Evolutionary conservation across 2,113 vertebrate genomes (phyloP).

Genomic region (Ammodytes dubius): DNA sequence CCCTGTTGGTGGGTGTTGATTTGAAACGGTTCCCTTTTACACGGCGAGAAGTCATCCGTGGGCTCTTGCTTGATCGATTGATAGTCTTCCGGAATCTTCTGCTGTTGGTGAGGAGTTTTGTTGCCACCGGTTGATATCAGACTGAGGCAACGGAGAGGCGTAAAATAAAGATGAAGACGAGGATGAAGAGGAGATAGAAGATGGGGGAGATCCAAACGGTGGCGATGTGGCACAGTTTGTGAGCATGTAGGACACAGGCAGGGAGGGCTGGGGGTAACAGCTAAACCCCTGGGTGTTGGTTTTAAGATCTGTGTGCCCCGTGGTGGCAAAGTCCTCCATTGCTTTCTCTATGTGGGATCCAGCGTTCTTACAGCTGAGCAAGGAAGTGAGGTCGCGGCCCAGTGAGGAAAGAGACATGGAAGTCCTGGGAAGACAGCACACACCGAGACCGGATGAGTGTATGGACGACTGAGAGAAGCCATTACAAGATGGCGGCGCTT

Average conservation of each 20-base stretch:
- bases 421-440: conserved; percentile 78
- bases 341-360: conserved; percentile 86
- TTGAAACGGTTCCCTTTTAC: conserved; percentile 84
- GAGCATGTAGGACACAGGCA: conserved; percentile 53
- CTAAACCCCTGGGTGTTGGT: conserved; percentile 76
- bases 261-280: conserved; percentile 69
- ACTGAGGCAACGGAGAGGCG: conserved; percentile 52
- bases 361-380: conserved; percentile 88
- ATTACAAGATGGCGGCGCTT: conserved; percentile 78
- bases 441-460: conserved; percentile 83
- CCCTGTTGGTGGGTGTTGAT: conserved; percentile 79
- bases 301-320: conserved; percentile 80
- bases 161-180: conserved; percentile 74
- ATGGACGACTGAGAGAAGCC: conserved; percentile 84
- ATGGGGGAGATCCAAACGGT: conserved; percentile 73
- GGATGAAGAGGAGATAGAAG: conserved; percentile 81
- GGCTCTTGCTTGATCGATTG: conserved; percentile 91
- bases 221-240: conserved; percentile 65
- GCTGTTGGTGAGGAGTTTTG: conserved; percentile 73
- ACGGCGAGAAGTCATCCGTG: conserved; percentile 85
- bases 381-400: conserved; percentile 87
- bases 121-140: conserved; percentile 29
- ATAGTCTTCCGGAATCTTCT: conserved; percentile 69
- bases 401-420: conserved; percentile 84
- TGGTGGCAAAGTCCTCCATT: conserved; percentile 80